Evolutionary conservation across 2,888 invertebrate genomes (phyloP).

Genomic region (Mimas tiliae): DNA sequence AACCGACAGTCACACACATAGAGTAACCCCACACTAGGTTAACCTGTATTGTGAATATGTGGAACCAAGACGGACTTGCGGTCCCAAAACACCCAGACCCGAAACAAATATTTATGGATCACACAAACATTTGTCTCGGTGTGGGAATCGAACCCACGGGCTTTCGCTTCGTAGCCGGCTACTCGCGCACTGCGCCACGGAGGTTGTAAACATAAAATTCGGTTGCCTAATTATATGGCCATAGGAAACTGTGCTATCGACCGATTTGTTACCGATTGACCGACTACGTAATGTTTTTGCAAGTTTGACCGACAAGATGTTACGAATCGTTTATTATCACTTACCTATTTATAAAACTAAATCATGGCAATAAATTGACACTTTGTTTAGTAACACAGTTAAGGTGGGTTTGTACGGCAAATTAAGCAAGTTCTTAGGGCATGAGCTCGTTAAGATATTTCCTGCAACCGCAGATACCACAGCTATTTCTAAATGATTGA

Average conservation of each 20-base stretch:
- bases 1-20: too few relatives aligned
- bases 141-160: too few relatives aligned
- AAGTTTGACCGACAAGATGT: conserved; percentile 18
- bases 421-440: conserved; percentile 17
- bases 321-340: conserved; percentile 16
- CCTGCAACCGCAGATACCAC: conserved; percentile 12
- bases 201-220: not conserved
- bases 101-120: too few relatives aligned
- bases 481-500: conserved; percentile 7
- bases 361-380: not conserved
- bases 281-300: conserved; percentile 30
- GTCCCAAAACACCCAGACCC: too few relatives aligned
- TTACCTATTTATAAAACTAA: conserved; percentile 3
- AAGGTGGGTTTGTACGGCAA: conserved; percentile 16
- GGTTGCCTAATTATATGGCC: conserved; percentile 14
- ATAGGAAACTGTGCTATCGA: conserved; percentile 22
- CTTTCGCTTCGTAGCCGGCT: too few relatives aligned
- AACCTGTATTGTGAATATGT: too few relatives aligned
- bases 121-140: too few relatives aligned
- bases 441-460: conserved; percentile 21
- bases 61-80: too few relatives aligned
- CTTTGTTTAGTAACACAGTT: not conserved
- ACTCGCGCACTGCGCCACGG: too few relatives aligned
- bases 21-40: too few relatives aligned
- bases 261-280: conserved; percentile 29